Percentiles rank a stretch among this genome's conserved stretches.
Conservation (phyloP, 2,888 invertebrate genomes). For the Pogonocherus hispidulus region DNA sequence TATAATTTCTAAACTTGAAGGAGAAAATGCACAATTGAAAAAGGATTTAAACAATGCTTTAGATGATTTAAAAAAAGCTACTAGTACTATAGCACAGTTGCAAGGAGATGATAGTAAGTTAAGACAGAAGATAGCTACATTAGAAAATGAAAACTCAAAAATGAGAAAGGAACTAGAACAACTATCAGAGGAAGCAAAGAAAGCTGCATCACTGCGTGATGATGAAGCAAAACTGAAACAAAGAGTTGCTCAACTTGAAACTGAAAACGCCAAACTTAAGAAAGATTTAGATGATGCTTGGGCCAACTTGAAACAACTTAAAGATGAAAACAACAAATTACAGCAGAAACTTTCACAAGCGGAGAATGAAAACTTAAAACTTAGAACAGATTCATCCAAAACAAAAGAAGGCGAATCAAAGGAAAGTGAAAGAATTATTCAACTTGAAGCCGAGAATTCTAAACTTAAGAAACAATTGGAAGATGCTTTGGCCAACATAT, state of each 20-base stretch:
- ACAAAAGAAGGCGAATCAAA: slow-evolving; percentile 46
- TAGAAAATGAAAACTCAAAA: slow-evolving; percentile 48
- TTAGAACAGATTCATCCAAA: slow-evolving; percentile 34
- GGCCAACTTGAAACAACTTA: background rate
- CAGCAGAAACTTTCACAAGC: slow-evolving; percentile 16
- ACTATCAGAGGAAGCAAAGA: slow-evolving; percentile 45
- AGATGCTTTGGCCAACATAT: slow-evolving; percentile 33
- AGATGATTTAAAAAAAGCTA: slow-evolving; percentile 45
- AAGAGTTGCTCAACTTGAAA: slow-evolving; percentile 37
- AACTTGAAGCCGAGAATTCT: slow-evolving; percentile 46
- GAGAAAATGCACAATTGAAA: slow-evolving; percentile 42
- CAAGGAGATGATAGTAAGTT: slow-evolving; percentile 41
- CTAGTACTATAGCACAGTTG: slow-evolving; percentile 13
- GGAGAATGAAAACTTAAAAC: slow-evolving; percentile 37
- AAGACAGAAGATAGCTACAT: slow-evolving; percentile 44
- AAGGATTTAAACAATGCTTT: slow-evolving; percentile 40
- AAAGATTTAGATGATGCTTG: slow-evolving; percentile 33
- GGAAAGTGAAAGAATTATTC: slow-evolving; percentile 47
- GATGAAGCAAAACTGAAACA: slow-evolving; percentile 37
- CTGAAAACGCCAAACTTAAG: slow-evolving; percentile 37
- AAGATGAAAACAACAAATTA: slow-evolving; percentile 28
- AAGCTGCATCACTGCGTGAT: slow-evolving; percentile 34
- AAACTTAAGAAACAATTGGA: slow-evolving; percentile 42
- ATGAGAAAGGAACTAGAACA: slow-evolving; percentile 47
- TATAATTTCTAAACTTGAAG: slow-evolving; percentile 42